Conservation (phyloP, 1,140 invertebrate species). For the Platorchestia sp. region DNA sequence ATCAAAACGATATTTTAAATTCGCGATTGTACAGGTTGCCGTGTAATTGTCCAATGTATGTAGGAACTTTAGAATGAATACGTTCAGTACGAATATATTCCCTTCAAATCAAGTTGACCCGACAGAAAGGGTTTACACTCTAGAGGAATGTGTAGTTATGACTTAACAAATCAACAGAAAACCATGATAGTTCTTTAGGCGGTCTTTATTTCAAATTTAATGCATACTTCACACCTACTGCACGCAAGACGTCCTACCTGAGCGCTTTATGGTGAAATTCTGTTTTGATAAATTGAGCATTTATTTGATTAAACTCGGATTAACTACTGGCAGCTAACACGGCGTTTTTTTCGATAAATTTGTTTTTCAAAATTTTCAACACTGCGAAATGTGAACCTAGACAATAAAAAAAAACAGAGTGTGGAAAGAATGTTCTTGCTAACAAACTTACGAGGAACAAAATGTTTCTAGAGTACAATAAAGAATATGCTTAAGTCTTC, state of each 20-base stretch:
- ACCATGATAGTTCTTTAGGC: neutral
- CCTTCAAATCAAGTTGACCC: neutral
- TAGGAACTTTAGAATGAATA: neutral
- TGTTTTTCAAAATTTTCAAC: neutral
- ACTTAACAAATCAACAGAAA: neutral
- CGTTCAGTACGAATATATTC: neutral
- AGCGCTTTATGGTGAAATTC: neutral
- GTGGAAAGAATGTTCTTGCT: neutral
- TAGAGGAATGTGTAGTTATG: neutral
- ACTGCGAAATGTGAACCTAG: neutral
- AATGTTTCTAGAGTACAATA: conserved; percentile 36
- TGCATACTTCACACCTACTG: neutral
- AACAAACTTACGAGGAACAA: neutral
- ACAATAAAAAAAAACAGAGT: neutral
- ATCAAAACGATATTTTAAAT: neutral
- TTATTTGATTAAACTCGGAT: neutral
- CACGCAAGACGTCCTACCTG: neutral
- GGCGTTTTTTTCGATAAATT: neutral
- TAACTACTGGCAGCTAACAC: neutral
- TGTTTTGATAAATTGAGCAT: neutral
- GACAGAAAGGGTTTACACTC: neutral
- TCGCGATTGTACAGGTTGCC: neutral
- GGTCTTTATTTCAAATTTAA: neutral
- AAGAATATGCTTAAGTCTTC: neutral
- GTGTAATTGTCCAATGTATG: neutral